Evolutionary conservation across 2,888 invertebrate genomes (phyloP).

Genomic region (Esperia sulphurella): DNA sequence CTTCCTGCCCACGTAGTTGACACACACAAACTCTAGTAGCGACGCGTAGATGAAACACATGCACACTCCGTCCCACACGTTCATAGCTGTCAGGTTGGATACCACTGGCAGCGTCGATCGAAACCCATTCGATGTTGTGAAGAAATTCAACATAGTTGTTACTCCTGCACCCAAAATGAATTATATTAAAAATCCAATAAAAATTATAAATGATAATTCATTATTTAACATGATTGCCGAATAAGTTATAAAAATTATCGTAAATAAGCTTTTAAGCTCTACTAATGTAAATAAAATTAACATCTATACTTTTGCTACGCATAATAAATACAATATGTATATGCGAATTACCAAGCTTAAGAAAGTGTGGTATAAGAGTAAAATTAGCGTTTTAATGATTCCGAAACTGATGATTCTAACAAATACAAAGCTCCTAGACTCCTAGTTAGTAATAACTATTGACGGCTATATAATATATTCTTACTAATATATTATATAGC

Average conservation of each 20-base stretch:
- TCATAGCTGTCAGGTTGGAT: conserved; percentile 96
- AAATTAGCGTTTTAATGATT: too few relatives aligned
- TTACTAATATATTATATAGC: too few relatives aligned
- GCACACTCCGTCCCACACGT: conserved; percentile 97
- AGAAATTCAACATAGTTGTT: conserved; percentile 98
- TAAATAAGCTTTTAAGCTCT: conserved; percentile 8
- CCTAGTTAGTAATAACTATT: too few relatives aligned
- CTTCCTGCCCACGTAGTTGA: conserved; percentile 96
- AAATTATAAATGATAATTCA: background rate
- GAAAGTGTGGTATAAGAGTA: too few relatives aligned
- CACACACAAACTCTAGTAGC: conserved; percentile 95
- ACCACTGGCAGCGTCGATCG: conserved; percentile 95
- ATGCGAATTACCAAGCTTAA: too few relatives aligned
- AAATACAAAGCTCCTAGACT: too few relatives aligned
- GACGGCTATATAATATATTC: too few relatives aligned
- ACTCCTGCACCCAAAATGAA: conserved; percentile 82
- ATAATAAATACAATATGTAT: too few relatives aligned
- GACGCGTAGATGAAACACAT: conserved; percentile 98
- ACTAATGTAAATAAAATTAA: background rate
- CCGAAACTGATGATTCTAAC: too few relatives aligned
- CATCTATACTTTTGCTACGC: background rate
- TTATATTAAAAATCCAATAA: background rate
- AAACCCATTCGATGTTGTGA: conserved; percentile 96
- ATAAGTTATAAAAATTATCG: background rate
- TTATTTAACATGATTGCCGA: background rate